These are phyloP conservation scores for Pristionchus mayeri DNA, from an alignment of 2,888 invertebrate genomes.

Conservation along the genomic window DNA sequence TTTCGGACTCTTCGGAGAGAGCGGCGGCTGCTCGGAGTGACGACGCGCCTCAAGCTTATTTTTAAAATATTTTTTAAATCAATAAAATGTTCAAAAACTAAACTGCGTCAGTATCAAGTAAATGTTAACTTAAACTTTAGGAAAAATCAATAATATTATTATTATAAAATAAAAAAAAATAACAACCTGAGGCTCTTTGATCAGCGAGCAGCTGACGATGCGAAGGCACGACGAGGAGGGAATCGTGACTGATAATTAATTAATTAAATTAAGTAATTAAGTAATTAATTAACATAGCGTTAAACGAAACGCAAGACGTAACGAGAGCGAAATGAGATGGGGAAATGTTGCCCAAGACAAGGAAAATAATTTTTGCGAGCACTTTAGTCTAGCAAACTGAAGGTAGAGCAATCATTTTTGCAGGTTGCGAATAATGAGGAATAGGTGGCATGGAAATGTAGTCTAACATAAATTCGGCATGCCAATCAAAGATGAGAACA, in stretches of 20 bases:
- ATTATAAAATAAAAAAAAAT: neutral
- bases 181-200: neutral
- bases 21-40: constrained; percentile 3
- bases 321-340: neutral
- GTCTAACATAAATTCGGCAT: no score
- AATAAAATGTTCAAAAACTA: neutral
- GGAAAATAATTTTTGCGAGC: no score
- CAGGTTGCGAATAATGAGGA: neutral
- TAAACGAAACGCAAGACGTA: neutral
- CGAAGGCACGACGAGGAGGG: constrained; percentile 19
- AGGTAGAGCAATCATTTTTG: neutral
- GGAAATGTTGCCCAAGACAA: neutral
- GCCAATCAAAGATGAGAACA: neutral
- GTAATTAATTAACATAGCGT: neutral
- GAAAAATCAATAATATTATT: neutral
- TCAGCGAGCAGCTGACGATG: neutral
- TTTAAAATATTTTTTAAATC: neutral
- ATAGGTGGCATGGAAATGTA: neutral
- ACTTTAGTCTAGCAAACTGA: no score
- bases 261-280: neutral
- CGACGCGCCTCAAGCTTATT: neutral
- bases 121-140: neutral
- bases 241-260: neutral
- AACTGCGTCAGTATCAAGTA: neutral
- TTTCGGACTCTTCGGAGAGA: neutral